Base-by-base conservation (phyloP, 2,797 vertebrate species). In the Chelonia mydas region DNA sequence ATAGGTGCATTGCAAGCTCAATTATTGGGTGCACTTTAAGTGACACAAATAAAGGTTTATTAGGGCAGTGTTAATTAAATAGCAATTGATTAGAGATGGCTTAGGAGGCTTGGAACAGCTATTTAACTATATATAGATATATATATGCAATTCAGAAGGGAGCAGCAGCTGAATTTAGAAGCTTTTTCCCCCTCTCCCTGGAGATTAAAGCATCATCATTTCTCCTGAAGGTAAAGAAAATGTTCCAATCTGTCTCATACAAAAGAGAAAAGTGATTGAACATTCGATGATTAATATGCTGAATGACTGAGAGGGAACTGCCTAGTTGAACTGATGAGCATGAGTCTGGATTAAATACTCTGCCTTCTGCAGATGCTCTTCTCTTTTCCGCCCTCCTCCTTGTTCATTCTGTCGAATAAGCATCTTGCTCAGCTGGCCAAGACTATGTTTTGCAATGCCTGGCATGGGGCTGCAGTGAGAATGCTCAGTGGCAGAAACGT, bases 11-110 rank as follows among this genome's bases (percentile, higher is more conserved):
- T 65, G 83, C 83, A 41, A 74, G 49, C 33, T 49, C 51, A 28
- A 65, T 11, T 93, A 84, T 77, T 84, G 90, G 87, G 77, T 94
- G 76, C 83, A 54, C 31, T 81, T 89, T 79, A 2, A 37, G 45
- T 25, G 81, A 47, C 84, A 94, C 82, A 74, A 13, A 53, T 91
- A 92, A 49, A 55, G 79, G 59, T 91, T 94, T 83, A 7, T 41
- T 31, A 55, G 79, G 81, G 88, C 87, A 88, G 25, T 12, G 92
- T 76, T 94, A 93, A 86, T 97, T 95, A 95, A 97, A 93, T 93
- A 96, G 33, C 86, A 81, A 90, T 91, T 92, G 93, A 94, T 95
- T 93, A 90, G 90, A 88, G 86, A 81, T 47, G 53, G 82, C 81
- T 16, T 81, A 92, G 81, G 78, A 89, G 82, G 74, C 25, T 54